Base-by-base conservation (phyloP, 2,888 invertebrate genomes). In the Neoascia interrupta region DNA sequence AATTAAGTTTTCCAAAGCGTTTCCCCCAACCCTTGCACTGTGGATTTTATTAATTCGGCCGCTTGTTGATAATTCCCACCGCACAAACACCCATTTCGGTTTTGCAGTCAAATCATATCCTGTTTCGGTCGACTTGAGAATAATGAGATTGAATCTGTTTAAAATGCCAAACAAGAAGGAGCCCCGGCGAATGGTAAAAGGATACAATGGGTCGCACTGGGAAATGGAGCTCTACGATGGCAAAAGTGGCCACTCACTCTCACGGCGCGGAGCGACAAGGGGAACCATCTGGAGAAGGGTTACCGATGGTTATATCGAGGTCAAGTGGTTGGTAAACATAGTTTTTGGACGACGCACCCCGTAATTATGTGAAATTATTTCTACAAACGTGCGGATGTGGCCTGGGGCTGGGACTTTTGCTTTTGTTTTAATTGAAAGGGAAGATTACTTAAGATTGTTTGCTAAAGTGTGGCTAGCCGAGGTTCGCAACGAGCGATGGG, bases 341-440 rank as follows among this genome's bases (percentile, higher is more conserved):
- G 58, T 72, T 64, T 63, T 60, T 47, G 39, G 31, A 37, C 70
- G 11, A 39, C 13, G n/a, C n/a, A n/a, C n/a, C n/a, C n/a, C 5
- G 39, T 76, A 47, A 70, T 75, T 64, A 70, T 54, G n/a, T n/a
- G 47, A 53, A 64, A 54, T 53, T 26, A 56, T n/a, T 56, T 56
- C 16, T 15, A 5, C 15, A 11, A 23, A 34, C 34, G 18, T 21
- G 13, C 37, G 54, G 34, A 45, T 23, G 28, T 49, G 45, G 26
- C 31, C n/a, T n/a, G n/a, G n/a, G n/a, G n/a, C n/a, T n/a, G n/a
- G 47, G 36, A 45, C 54, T 31, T 18, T 54, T 21, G 31, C 39
- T 28, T 64, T 31, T 45, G 43, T 37, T 54, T 45, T 43, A 64
- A 54, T 53, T 37, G 36, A 37, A 54, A 13, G 43, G 5, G 26